These are phyloP conservation scores for Anthopleura sola DNA, from an alignment of 64 coral and sea anemone genomes.

Conservation along the genomic window DNA sequence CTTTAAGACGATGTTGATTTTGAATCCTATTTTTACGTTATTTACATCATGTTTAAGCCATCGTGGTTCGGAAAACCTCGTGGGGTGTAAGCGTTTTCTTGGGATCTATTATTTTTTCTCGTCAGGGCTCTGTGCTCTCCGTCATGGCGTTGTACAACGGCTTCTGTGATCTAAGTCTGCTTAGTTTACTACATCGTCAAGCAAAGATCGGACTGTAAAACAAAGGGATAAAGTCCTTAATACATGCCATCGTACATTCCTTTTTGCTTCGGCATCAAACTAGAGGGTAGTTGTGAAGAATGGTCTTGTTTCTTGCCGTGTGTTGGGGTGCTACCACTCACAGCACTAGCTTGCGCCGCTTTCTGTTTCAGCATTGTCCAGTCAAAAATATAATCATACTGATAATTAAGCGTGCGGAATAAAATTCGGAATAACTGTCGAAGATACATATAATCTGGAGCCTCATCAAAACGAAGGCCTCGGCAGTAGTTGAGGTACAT, in stretches of 20 bases:
- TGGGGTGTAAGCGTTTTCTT: neutral
- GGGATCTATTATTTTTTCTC: neutral
- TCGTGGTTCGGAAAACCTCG: neutral
- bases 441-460: conserved; percentile 96
- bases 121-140: neutral
- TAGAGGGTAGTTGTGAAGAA: conserved; percentile 29
- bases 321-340: conserved; percentile 44
- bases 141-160: neutral
- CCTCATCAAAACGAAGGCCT: conserved; percentile 87
- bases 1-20: neutral
- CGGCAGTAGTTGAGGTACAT: conserved; percentile 99
- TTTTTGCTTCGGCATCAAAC: conserved; percentile 24
- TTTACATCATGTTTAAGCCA: neutral
- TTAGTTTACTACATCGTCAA: neutral
- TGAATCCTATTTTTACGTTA: neutral
- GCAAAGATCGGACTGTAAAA: neutral
- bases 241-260: conserved; percentile 48
- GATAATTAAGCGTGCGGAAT: conserved; percentile 95
- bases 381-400: conserved; percentile 99
- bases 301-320: conserved; percentile 66
- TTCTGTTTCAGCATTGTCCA: conserved; percentile 99
- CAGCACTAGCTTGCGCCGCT: conserved; percentile 76
- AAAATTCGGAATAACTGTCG: conserved; percentile 97
- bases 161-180: neutral
- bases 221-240: neutral